Conservation (phyloP, 1,140 invertebrate species). For the Panagrolaimus sp. region DNA sequence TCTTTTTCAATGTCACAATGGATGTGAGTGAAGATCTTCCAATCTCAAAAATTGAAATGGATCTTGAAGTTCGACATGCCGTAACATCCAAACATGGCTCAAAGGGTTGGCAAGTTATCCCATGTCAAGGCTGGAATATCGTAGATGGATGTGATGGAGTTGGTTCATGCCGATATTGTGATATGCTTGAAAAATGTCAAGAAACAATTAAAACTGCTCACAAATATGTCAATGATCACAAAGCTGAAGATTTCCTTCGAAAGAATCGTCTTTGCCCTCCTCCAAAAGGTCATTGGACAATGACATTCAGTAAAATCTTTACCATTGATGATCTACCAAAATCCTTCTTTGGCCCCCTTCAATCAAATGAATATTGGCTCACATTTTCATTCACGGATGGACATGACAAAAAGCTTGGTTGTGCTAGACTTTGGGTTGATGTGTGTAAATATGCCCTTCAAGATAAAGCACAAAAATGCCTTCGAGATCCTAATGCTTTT, state of each 20-base stretch:
- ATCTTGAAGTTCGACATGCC: slow-evolving; percentile 58
- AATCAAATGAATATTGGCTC: slow-evolving; percentile 60
- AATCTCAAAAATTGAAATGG: slow-evolving; percentile 59
- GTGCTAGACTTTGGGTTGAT: slow-evolving; percentile 57
- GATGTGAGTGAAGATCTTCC: slow-evolving; percentile 54
- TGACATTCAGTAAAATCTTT: slow-evolving; percentile 60
- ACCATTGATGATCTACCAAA: slow-evolving; percentile 58
- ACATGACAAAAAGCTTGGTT: slow-evolving; percentile 55
- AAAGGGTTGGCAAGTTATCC: slow-evolving; percentile 57
- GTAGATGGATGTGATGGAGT: slow-evolving; percentile 59
- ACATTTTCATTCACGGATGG: slow-evolving; percentile 60
- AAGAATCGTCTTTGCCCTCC: slow-evolving; percentile 48
- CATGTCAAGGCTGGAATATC: slow-evolving; percentile 59
- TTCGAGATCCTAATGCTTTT: slow-evolving; percentile 57
- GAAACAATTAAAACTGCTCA: slow-evolving; percentile 58
- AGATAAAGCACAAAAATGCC: slow-evolving; percentile 57
- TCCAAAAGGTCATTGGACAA: slow-evolving; percentile 58
- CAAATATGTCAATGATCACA: slow-evolving; percentile 55
- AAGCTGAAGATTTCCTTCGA: slow-evolving; percentile 47
- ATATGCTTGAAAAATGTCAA: slow-evolving; percentile 59
- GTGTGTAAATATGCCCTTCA: slow-evolving; percentile 58
- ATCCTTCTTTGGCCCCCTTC: slow-evolving; percentile 58
- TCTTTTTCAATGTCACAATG: slow-evolving; percentile 60
- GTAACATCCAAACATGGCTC: slow-evolving; percentile 56
- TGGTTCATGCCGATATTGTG: slow-evolving; percentile 59